These are phyloP conservation scores for Drosophila pullipes DNA, from an alignment of 2,888 invertebrate genomes.

Conservation along the genomic window DNA sequence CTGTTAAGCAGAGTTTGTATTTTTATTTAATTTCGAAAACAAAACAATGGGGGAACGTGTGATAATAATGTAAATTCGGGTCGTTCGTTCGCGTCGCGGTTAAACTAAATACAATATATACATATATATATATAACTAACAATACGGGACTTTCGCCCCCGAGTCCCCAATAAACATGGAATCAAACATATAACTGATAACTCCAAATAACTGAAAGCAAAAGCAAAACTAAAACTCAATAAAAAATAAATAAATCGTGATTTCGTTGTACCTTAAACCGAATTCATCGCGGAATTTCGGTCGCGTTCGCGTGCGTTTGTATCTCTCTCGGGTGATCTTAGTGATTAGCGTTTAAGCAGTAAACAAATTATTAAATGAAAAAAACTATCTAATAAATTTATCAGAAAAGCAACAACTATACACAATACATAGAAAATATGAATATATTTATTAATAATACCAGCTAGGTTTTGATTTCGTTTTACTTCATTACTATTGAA, in stretches of 20 bases:
- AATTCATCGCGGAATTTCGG: constrained; percentile 86
- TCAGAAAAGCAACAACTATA: constrained; percentile 33
- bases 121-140: constrained; percentile 45
- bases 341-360: constrained; percentile 81
- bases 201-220: constrained; percentile 47
- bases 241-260: constrained; percentile 81
- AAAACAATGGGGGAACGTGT: constrained; percentile 79
- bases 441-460: constrained; percentile 55
- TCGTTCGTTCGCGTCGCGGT: constrained; percentile 84
- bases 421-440: constrained; percentile 33
- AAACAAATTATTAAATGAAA: constrained; percentile 42
- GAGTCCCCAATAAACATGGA: constrained; percentile 76
- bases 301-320: constrained; percentile 85
- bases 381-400: constrained; percentile 25
- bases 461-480: constrained; percentile 50
- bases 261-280: constrained; percentile 86
- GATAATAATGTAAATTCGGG: constrained; percentile 81
- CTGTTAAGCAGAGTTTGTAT: constrained; percentile 47
- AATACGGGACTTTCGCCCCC: constrained; percentile 84
- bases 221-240: constrained; percentile 53
- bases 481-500: constrained; percentile 18
- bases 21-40: constrained; percentile 63
- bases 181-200: constrained; percentile 47
- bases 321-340: constrained; percentile 86
- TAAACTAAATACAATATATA: constrained; percentile 40